Base-by-base conservation (phyloP, 2,888 invertebrate species). In the Lottia gigantea region DNA sequence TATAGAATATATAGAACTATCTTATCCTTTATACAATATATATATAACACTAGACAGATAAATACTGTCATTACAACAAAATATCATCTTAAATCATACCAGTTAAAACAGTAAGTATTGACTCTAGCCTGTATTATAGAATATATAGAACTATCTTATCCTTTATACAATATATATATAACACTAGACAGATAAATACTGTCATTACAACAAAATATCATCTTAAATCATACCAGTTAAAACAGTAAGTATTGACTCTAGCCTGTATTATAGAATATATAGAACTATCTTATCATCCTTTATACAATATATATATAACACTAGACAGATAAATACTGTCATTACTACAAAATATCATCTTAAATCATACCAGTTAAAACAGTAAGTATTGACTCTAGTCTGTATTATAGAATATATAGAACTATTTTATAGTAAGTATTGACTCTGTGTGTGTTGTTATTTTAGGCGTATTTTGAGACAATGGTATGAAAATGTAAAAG, bases 401-500 rank as follows among this genome's bases (percentile, higher is more conserved):
- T n/a, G n/a, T n/a, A n/a, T n/a, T n/a, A n/a, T n/a, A n/a, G n/a
- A 7, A 55, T 26, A 25, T 40, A 11, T 55, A 55, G 46, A n/a
- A 16, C n/a, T 49, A 31, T 31, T 31, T 31, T 31, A 2, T 4
- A 31, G 2, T 31, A 31, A 31, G 8, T 40, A 8, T 40, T 40
- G 40, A 40, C 31, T 31, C 31, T 31, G 31, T 31, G 2, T 40
- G 8, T 6, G 2, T 3, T 40, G 40, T 40, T 40, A 6, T 40
- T 71, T 11, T 64, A 84, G 84, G 26, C 73, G 76, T 68, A 71
- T 76, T 0, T 76, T 83, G 25, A 46, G 45, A 7, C 75, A 62
- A 45, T 85, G 85, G 85, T 65, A 66, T 61, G 70, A 74, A 12
- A 80, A 79, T 74, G 77, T 78, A 11, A 65, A 31, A n/a, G 67